Percentiles rank a stretch among this genome's conserved stretches.
phyloP scores from a whole-genome alignment of 2,888 invertebrate genomes.

The Pimpla rufipes region DNA sequence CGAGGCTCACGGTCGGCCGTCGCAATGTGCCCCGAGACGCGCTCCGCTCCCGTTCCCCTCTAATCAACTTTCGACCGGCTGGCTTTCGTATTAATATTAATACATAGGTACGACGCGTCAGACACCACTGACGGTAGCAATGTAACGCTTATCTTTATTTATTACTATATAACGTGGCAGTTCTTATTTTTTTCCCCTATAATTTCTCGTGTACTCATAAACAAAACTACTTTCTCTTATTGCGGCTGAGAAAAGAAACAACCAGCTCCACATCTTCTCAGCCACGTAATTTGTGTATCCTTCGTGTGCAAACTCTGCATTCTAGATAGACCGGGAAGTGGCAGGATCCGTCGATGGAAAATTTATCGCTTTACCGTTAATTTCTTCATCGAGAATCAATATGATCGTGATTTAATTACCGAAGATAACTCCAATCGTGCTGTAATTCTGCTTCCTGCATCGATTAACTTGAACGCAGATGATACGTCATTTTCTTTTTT shows the following conservation, averaged over 20 bases:
- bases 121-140: slow-evolving; percentile 23
- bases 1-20: slow-evolving; percentile 32
- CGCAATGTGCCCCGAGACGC: slow-evolving; percentile 8
- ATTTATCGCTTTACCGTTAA: not conserved
- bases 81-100: slow-evolving; percentile 51
- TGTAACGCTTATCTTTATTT: slow-evolving; percentile 38
- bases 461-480: not conserved
- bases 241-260: slow-evolving; percentile 47
- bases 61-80: slow-evolving; percentile 55
- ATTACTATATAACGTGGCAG: slow-evolving; percentile 16
- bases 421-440: no score
- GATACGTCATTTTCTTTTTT: not conserved
- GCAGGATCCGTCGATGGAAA: not conserved
- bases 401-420: not conserved
- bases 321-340: not conserved
- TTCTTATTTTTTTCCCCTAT: slow-evolving; percentile 12
- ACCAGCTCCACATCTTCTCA: slow-evolving; percentile 13
- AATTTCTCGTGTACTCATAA: slow-evolving; percentile 41
- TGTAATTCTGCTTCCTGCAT: not conserved
- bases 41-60: slow-evolving; percentile 1
- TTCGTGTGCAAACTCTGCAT: not conserved
- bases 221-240: slow-evolving; percentile 54
- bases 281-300: slow-evolving; percentile 10
- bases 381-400: not conserved
- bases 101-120: slow-evolving; percentile 20